phyloP scores from a whole-genome alignment of 2,888 invertebrate species.

The Matsumyia berberina region DNA sequence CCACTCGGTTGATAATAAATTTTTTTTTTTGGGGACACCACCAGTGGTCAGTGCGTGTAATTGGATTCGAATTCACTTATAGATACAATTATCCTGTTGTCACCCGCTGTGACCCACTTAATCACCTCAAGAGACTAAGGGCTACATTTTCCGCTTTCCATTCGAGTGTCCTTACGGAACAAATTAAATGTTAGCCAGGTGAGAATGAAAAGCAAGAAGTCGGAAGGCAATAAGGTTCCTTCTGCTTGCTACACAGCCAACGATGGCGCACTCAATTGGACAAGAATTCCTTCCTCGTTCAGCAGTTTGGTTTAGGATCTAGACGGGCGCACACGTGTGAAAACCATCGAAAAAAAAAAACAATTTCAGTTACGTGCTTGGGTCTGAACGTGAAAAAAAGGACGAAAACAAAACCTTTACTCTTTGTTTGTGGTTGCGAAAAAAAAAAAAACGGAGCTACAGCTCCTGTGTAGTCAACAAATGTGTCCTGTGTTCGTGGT shows the following conservation, averaged over 20 bases:
- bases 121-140: constrained; percentile 33
- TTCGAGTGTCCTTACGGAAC: constrained; percentile 30
- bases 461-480: constrained; percentile 13
- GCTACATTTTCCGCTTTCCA: constrained; percentile 36
- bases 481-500: constrained; percentile 18
- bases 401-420: constrained; percentile 8
- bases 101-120: constrained; percentile 51
- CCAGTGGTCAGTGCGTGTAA: constrained; percentile 13
- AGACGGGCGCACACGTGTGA: constrained; percentile 70
- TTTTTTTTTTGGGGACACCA: constrained; percentile 33
- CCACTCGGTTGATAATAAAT: constrained; percentile 47
- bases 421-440: background rate
- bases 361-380: constrained; percentile 9
- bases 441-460: background rate
- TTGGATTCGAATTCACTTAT: constrained; percentile 35
- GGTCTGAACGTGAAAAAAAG: background rate
- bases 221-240: constrained; percentile 1
- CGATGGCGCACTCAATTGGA: constrained; percentile 54
- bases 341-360: constrained; percentile 39
- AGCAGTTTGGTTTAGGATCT: constrained; percentile 70
- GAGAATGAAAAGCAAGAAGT: constrained; percentile 15
- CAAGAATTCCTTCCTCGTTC: constrained; percentile 66
- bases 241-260: constrained; percentile 3
- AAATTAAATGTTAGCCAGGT: constrained; percentile 55
- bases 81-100: constrained; percentile 65